Base-by-base conservation (phyloP, 2,888 invertebrate genomes). In the Empis stercorea region DNA sequence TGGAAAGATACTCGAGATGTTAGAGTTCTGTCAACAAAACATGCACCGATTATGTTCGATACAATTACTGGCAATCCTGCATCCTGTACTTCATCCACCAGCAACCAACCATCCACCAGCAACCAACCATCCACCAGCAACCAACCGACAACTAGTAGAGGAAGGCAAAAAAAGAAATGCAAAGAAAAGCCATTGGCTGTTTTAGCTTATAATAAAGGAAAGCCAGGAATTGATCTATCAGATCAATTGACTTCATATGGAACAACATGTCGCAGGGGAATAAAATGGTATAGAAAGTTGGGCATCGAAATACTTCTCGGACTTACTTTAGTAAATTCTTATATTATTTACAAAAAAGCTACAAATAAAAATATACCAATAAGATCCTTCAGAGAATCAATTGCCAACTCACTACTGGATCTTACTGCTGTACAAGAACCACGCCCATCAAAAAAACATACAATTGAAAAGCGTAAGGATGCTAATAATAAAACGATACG, bases 1-100 rank as follows among this genome's bases (percentile, higher is more conserved):
- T 61, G 59, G 60, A 58, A 52, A 53, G 59, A 61, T 51, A 56
- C 56, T 15, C 55, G 59, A 10, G 58, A 61, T 53, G 59, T 61
- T 15, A 57, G 57, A 51, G 51, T 61, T 27, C 53, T 61, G 43
- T 58, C 60, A 17, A 59, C 59, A 51, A 61, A 61, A 53, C 59
- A 61, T 55, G 53, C 57, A 17, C 58, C 58, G 23, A 43, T 54
- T 38, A 58, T 59, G 58, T 44, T 45, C 42, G 39, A 27, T 27
- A 9, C 7, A 27, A 27, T 6, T 7, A 27, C 23, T 27, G 23
- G 23, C 9, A 9, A 27, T 4, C 23, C 43, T 34, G 45, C 45
- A 43, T 43, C 39, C 34, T 15, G 37, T 38, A 32, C 44, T 40
- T 20, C 42, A 41, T 43, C 48, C 46, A 49, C 42, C 43, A 46